phyloP scores from a whole-genome alignment of 2,113 vertebrate species.

The Phaethon lepturus region DNA sequence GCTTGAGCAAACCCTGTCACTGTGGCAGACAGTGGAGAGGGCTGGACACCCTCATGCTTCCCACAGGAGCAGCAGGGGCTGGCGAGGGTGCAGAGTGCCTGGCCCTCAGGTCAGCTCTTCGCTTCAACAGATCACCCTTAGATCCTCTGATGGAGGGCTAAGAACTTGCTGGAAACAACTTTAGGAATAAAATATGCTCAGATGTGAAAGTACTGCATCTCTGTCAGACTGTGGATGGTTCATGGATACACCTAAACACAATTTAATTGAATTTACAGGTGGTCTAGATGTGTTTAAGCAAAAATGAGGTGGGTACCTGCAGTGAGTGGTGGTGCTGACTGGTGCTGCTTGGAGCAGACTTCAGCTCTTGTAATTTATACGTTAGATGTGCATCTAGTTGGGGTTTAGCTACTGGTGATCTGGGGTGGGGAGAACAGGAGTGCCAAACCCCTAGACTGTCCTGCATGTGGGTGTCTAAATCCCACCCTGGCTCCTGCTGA shows the following conservation, averaged over 20 bases:
- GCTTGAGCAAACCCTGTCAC: too few relatives aligned
- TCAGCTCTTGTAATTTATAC: not conserved
- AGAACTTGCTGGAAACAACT: too few relatives aligned
- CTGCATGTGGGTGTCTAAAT: not conserved
- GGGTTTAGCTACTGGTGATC: not conserved
- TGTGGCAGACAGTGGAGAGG: too few relatives aligned
- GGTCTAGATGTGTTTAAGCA: not conserved
- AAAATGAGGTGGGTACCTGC: not conserved
- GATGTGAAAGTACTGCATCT: not conserved
- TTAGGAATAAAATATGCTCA: too few relatives aligned
- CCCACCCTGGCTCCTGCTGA: not conserved
- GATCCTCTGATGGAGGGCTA: too few relatives aligned
- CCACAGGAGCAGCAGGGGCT: too few relatives aligned
- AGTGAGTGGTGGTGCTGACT: not conserved
- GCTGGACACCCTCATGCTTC: too few relatives aligned
- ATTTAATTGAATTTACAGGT: not conserved
- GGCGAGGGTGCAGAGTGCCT: too few relatives aligned
- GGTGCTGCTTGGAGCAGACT: not conserved
- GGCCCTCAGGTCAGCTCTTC: too few relatives aligned
- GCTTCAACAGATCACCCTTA: too few relatives aligned
- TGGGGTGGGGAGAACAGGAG: not conserved
- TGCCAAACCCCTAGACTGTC: fast-evolving
- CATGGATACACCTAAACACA: not conserved
- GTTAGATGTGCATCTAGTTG: fast-evolving
- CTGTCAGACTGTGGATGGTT: not conserved